A percentile compares a stretch with the other conserved stretches of the same genome.
Evolutionary conservation across 1,140 invertebrate genomes (phyloP).

Genomic region (Zaprionus vittiger): DNA sequence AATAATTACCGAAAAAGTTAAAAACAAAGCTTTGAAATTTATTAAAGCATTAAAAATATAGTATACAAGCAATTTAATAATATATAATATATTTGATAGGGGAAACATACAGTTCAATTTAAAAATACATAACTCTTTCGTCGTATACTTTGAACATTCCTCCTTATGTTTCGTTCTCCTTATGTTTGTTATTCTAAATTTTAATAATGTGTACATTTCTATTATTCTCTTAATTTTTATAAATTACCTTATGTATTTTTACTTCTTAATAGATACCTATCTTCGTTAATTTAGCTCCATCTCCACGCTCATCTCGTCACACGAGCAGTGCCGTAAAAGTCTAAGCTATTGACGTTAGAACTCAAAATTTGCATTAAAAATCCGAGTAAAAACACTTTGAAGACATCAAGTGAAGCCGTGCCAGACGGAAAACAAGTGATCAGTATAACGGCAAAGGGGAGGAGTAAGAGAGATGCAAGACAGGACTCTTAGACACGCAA

Average conservation of each 20-base stretch:
- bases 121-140: too few relatives aligned
- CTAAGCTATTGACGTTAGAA: not conserved
- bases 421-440: slow-evolving; percentile 33
- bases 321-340: not conserved
- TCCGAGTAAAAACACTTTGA: slow-evolving; percentile 4
- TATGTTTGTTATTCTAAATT: too few relatives aligned
- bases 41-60: too few relatives aligned
- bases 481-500: slow-evolving; percentile 28
- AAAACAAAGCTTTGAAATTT: too few relatives aligned
- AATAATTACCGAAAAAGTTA: too few relatives aligned
- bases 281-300: not conserved
- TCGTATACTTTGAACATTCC: too few relatives aligned
- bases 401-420: slow-evolving; percentile 29
- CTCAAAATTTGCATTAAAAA: slow-evolving; percentile 22
- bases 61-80: too few relatives aligned
- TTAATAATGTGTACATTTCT: too few relatives aligned
- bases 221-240: not conserved
- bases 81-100: too few relatives aligned
- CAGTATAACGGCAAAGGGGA: slow-evolving; percentile 18
- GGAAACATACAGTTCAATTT: too few relatives aligned
- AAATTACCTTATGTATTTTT: not conserved
- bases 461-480: slow-evolving; percentile 20
- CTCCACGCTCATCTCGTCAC: not conserved
- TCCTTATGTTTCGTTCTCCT: too few relatives aligned
- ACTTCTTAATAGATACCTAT: too few relatives aligned